Conservation (phyloP, 2,888 invertebrate genomes). For the Gibbula magus region DNA sequence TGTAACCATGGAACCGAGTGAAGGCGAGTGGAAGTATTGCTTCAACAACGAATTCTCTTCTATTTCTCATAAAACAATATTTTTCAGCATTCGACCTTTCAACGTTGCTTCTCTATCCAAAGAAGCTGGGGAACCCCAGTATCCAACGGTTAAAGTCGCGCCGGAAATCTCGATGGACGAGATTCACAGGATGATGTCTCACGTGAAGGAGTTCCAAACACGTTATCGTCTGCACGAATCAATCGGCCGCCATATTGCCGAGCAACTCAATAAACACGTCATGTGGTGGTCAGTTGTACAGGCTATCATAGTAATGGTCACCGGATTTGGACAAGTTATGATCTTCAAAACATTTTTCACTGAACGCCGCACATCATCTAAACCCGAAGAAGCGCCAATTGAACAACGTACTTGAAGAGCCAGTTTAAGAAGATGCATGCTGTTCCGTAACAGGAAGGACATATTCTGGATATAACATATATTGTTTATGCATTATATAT, state of each 20-base stretch:
- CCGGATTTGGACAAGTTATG: slow-evolving; percentile 70
- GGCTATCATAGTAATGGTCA: slow-evolving; percentile 61
- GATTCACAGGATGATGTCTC: slow-evolving; percentile 58
- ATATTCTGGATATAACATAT: too few species aligned
- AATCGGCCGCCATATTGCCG: slow-evolving; percentile 68
- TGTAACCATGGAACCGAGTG: slow-evolving; percentile 63
- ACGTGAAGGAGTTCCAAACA: slow-evolving; percentile 50
- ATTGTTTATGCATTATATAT: too few species aligned
- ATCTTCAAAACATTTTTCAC: slow-evolving; percentile 70
- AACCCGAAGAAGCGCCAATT: background rate
- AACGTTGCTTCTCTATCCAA: slow-evolving; percentile 57
- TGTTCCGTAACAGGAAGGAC: too few species aligned
- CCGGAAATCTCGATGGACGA: slow-evolving; percentile 58
- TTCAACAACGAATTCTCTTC: slow-evolving; percentile 71
- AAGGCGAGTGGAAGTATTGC: slow-evolving; percentile 68
- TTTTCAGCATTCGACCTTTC: slow-evolving; percentile 64
- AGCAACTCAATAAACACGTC: slow-evolving; percentile 61
- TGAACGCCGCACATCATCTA: slow-evolving; percentile 36
- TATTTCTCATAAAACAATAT: slow-evolving; percentile 66
- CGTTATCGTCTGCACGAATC: slow-evolving; percentile 66
- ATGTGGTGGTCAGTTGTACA: slow-evolving; percentile 68
- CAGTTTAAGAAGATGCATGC: too few species aligned
- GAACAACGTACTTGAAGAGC: background rate
- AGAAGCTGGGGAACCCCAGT: slow-evolving; percentile 53
- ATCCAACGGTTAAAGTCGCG: slow-evolving; percentile 54